Evolutionary conservation across 2,113 vertebrate species (phyloP).

Genomic region (Periophthalmus modestus): DNA sequence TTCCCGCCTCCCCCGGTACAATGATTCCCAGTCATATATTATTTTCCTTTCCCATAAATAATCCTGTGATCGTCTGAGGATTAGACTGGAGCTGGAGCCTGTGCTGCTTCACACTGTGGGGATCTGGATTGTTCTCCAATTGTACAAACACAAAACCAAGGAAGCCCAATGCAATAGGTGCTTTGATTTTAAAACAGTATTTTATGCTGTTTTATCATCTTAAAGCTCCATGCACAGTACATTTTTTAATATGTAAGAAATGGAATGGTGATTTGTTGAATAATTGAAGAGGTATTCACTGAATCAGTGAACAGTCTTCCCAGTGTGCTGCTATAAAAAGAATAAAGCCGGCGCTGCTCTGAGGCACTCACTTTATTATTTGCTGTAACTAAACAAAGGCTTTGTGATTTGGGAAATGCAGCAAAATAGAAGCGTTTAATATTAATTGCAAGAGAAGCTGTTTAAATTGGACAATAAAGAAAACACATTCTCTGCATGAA

Average conservation of each 20-base stretch:
- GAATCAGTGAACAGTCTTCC: slow-evolving; percentile 73
- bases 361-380: slow-evolving; percentile 21
- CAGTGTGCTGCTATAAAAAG: slow-evolving; percentile 62
- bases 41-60: slow-evolving; percentile 60
- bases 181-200: slow-evolving; percentile 77
- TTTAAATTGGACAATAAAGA: slow-evolving; percentile 21
- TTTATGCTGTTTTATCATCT: slow-evolving; percentile 80
- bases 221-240: slow-evolving; percentile 65
- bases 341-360: slow-evolving; percentile 51
- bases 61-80: slow-evolving; percentile 49
- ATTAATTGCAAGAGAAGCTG: slow-evolving; percentile 33
- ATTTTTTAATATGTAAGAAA: slow-evolving; percentile 76
- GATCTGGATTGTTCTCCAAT: slow-evolving; percentile 61
- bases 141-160: slow-evolving; percentile 70
- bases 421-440: slow-evolving; percentile 33
- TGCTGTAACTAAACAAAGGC: slow-evolving; percentile 36
- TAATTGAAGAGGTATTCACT: slow-evolving; percentile 69
- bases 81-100: slow-evolving; percentile 43
- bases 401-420: slow-evolving; percentile 16
- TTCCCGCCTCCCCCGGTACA: slow-evolving; percentile 36
- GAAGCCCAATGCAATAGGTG: slow-evolving; percentile 72
- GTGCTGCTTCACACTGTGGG: slow-evolving; percentile 46
- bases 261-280: slow-evolving; percentile 70
- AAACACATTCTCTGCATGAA: slow-evolving; percentile 45
- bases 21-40: slow-evolving; percentile 50